Conservation (phyloP, 1,140 invertebrate genomes). For the Cherax destructor region DNA sequence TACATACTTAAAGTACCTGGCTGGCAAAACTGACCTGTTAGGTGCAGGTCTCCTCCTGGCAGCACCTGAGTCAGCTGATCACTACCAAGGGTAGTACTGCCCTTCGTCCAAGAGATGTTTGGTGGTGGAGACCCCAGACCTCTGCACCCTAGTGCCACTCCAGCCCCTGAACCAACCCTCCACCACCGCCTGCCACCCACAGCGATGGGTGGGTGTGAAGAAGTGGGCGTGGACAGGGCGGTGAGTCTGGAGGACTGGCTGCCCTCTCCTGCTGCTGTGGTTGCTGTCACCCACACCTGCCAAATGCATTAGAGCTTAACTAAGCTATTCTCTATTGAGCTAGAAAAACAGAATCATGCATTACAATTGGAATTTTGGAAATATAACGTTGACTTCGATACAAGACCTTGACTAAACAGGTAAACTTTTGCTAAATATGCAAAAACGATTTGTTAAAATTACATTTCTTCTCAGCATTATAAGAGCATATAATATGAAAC, state of each 20-base stretch:
- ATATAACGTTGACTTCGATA: too few species aligned
- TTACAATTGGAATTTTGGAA: too few species aligned
- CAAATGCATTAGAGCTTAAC: neutral
- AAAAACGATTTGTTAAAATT: too few species aligned
- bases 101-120: constrained; percentile 75
- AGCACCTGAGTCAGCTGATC: constrained; percentile 56
- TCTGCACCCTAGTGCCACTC: constrained; percentile 72
- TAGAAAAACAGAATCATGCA: too few species aligned
- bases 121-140: constrained; percentile 76
- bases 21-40: constrained; percentile 31
- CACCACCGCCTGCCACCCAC: constrained; percentile 54
- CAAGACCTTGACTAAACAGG: too few species aligned
- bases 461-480: too few species aligned
- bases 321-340: too few species aligned
- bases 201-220: constrained; percentile 52
- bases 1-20: too few species aligned
- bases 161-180: constrained; percentile 57
- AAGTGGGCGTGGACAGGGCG: constrained; percentile 32
- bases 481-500: too few species aligned
- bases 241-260: constrained; percentile 54
- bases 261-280: constrained; percentile 64
- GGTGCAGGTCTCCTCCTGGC: constrained; percentile 66
- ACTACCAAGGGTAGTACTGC: constrained; percentile 13
- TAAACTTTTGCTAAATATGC: too few species aligned
- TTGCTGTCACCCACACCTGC: constrained; percentile 71